phyloP scores from a whole-genome alignment of 2,797 vertebrate species.

The Alauda arvensis region DNA sequence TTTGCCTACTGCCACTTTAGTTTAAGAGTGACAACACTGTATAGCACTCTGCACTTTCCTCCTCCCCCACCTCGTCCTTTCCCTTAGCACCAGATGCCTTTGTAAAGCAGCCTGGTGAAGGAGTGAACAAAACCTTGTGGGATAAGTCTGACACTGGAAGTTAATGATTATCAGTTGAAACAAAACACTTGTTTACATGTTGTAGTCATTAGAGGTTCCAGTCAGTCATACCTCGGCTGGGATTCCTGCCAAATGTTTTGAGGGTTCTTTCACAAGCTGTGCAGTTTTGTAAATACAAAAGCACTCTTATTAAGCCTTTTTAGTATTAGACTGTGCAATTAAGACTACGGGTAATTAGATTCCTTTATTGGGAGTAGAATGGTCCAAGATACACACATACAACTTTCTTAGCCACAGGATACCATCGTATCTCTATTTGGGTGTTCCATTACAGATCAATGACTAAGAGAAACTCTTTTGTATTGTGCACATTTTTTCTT shows the following conservation, averaged over 20 bases:
- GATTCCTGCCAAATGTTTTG: constrained; percentile 82
- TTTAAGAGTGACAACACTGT: constrained; percentile 65
- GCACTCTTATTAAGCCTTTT: constrained; percentile 77
- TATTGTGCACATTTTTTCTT: constrained; percentile 25
- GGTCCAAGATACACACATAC: constrained; percentile 51
- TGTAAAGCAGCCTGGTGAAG: constrained; percentile 69
- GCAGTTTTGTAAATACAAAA: constrained; percentile 81
- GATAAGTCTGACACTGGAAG: constrained; percentile 75
- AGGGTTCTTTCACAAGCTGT: constrained; percentile 81
- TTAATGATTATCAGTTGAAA: constrained; percentile 80
- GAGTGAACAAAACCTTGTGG: constrained; percentile 75
- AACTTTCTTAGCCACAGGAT: constrained; percentile 58
- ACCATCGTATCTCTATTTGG: constrained; percentile 38
- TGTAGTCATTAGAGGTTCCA: constrained; percentile 79
- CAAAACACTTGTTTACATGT: constrained; percentile 83
- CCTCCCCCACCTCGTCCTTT: background rate
- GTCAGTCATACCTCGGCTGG: constrained; percentile 79
- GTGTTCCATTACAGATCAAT: constrained; percentile 36
- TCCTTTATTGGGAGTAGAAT: constrained; percentile 69
- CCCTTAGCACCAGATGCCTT: constrained; percentile 69
- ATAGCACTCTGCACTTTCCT: constrained; percentile 14
- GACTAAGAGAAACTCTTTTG: constrained; percentile 13
- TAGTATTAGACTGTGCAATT: constrained; percentile 75
- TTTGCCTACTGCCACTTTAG: constrained; percentile 65
- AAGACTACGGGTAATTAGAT: constrained; percentile 76